These are phyloP conservation scores for Leptatherina wallacei DNA, from an alignment of 2,797 vertebrate species.

Conservation along the genomic window DNA sequence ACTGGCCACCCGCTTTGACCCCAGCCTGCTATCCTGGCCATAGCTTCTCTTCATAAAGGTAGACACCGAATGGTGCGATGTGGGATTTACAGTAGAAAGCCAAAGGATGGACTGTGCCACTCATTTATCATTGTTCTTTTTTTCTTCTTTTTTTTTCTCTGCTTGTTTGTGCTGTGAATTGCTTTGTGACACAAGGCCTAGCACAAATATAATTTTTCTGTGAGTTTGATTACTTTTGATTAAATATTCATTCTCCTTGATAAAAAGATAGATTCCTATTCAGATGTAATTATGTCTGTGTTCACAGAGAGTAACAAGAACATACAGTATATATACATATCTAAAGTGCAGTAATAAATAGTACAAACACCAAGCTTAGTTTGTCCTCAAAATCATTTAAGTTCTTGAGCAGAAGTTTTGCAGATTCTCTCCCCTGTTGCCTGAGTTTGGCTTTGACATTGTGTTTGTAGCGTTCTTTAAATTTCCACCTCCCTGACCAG, in stretches of 20 bases:
- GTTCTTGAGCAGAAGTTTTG: constrained; percentile 41
- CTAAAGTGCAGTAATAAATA: constrained; percentile 24
- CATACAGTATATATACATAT: constrained; percentile 16
- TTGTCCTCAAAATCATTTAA: constrained; percentile 30
- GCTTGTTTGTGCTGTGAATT: constrained; percentile 66
- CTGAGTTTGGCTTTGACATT: constrained; percentile 70
- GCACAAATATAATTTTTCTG: constrained; percentile 50
- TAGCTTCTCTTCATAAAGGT: constrained; percentile 77
- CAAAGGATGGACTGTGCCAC: constrained; percentile 69
- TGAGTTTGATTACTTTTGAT: constrained; percentile 22
- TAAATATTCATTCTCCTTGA: constrained; percentile 30
- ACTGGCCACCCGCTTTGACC: constrained; percentile 82
- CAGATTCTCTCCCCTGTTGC: constrained; percentile 52
- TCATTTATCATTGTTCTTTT: constrained; percentile 75
- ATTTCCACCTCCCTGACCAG: constrained; percentile 79
- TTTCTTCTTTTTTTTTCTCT: constrained; percentile 30
- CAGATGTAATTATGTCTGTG: constrained; percentile 14
- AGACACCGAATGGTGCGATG: constrained; percentile 64
- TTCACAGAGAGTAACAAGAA: not conserved
- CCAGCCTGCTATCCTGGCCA: constrained; percentile 70
- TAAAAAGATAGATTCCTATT: constrained; percentile 29
- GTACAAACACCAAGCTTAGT: constrained; percentile 5
- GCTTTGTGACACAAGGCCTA: constrained; percentile 42
- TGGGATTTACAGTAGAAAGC: constrained; percentile 73
- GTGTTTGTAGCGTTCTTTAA: constrained; percentile 77